phyloP scores from a whole-genome alignment of 2,888 invertebrate genomes.

The Andrena fulva region DNA sequence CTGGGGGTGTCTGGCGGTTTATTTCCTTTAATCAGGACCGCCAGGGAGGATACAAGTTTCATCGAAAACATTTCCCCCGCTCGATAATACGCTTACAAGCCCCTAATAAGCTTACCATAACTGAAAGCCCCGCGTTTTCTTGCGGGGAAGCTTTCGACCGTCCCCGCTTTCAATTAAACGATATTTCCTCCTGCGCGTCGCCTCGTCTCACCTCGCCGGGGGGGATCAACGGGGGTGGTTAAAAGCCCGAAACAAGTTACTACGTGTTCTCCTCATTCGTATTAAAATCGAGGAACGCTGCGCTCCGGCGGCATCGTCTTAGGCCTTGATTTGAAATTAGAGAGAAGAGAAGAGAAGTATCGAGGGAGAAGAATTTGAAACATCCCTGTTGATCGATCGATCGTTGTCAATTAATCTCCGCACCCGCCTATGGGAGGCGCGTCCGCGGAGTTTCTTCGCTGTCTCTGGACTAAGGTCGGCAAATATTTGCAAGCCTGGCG shows the following conservation, averaged over 20 bases:
- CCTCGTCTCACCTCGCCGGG: not conserved
- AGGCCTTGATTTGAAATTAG: not conserved
- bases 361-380: too few relatives aligned
- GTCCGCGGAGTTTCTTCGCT: too few relatives aligned
- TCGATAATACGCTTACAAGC: constrained; percentile 51
- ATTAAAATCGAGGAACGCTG: constrained; percentile 26
- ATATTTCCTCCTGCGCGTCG: constrained; percentile 6
- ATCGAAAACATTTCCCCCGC: constrained; percentile 46
- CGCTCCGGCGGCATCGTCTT: not conserved
- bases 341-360: too few relatives aligned
- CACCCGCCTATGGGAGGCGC: too few relatives aligned
- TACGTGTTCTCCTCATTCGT: constrained; percentile 1
- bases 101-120: constrained; percentile 52
- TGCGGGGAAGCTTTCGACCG: not conserved
- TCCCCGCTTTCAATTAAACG: constrained; percentile 42
- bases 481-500: too few relatives aligned
- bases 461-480: too few relatives aligned
- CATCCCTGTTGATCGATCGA: too few relatives aligned
- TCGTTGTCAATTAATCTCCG: too few relatives aligned
- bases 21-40: constrained; percentile 35
- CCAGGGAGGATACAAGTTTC: constrained; percentile 15
- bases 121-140: constrained; percentile 46
- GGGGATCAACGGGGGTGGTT: constrained; percentile 16
- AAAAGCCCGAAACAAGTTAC: not conserved
- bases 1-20: constrained; percentile 2